Percentiles rank a stretch among this genome's conserved stretches.
phyloP scores from a whole-genome alignment of 2,888 invertebrate species.

The Aspidapion aeneum region DNA sequence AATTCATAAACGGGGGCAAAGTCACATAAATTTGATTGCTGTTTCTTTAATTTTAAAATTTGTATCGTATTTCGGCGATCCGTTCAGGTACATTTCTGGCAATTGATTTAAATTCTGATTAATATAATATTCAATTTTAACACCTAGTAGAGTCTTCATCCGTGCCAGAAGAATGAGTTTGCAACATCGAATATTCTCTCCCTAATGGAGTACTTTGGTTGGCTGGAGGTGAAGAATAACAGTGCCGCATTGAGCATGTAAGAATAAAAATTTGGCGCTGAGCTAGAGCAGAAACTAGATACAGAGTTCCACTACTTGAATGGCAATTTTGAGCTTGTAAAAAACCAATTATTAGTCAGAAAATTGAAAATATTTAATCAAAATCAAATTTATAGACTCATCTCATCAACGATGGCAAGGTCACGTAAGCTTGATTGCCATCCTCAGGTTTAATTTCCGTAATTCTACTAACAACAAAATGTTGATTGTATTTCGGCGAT shows the following conservation, averaged over 20 bases:
- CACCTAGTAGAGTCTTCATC: constrained; percentile 47
- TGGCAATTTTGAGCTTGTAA: too few relatives aligned
- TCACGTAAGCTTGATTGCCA: constrained; percentile 59
- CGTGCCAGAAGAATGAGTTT: constrained; percentile 56
- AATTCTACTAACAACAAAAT: constrained; percentile 45
- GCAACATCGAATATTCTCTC: constrained; percentile 64
- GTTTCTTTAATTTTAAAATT: constrained; percentile 46
- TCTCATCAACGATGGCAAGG: constrained; percentile 70
- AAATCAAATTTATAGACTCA: too few relatives aligned
- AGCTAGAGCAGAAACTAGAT: too few relatives aligned
- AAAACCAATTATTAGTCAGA: too few relatives aligned
- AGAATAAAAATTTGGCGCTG: constrained; percentile 56
- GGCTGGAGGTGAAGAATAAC: constrained; percentile 52
- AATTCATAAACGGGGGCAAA: too few relatives aligned
- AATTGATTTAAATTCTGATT: constrained; percentile 46
- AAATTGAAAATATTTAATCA: too few relatives aligned
- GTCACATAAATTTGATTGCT: constrained; percentile 65
- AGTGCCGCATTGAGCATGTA: constrained; percentile 60
- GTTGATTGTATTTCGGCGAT: constrained; percentile 56
- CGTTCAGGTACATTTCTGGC: constrained; percentile 58
- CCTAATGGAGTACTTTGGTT: constrained; percentile 63
- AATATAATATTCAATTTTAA: constrained; percentile 47
- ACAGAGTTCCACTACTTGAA: too few relatives aligned
- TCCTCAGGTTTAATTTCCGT: constrained; percentile 44
- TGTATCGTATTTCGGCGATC: constrained; percentile 57